Percentiles rank a stretch among this genome's conserved stretches.
These are phyloP conservation scores for Paradisaea rubra DNA, from an alignment of 2,113 vertebrate genomes.

Conservation along the genomic window DNA sequence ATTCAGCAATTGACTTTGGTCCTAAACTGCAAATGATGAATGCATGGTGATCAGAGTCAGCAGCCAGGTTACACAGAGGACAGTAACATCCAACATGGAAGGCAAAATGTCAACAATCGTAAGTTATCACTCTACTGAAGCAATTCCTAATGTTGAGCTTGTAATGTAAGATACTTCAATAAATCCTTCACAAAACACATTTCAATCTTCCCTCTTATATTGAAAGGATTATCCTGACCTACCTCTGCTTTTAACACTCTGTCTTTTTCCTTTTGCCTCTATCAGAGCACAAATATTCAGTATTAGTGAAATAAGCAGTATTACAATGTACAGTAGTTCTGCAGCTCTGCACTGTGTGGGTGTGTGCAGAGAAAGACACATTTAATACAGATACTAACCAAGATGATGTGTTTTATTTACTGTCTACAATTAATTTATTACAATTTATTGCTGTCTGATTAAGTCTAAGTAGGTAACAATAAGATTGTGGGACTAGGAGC, in stretches of 20 bases:
- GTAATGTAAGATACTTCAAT: not conserved
- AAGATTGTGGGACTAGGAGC: not conserved
- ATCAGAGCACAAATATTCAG: not conserved
- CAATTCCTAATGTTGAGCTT: not conserved
- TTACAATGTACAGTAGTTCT: not conserved
- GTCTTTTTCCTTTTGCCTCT: not conserved
- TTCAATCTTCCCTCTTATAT: not conserved
- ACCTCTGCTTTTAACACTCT: not conserved
- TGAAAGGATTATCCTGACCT: not conserved
- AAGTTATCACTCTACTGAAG: not conserved
- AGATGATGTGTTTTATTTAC: not conserved
- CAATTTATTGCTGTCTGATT: not conserved
- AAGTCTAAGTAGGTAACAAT: not conserved
- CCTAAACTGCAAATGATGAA: not conserved
- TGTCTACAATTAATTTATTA: not conserved
- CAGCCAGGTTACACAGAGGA: not conserved
- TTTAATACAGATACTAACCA: not conserved
- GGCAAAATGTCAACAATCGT: not conserved
- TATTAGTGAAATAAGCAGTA: not conserved
- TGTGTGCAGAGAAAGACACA: not conserved
- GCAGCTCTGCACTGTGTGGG: not conserved
- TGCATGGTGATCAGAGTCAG: not conserved
- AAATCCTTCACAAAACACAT: not conserved
- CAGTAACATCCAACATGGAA: fast-evolving
- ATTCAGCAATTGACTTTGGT: not conserved